Percentiles rank a stretch among this genome's conserved stretches.
Evolutionary conservation across 2,797 vertebrate species (phyloP).

Genomic region (Iguana delicatissima): DNA sequence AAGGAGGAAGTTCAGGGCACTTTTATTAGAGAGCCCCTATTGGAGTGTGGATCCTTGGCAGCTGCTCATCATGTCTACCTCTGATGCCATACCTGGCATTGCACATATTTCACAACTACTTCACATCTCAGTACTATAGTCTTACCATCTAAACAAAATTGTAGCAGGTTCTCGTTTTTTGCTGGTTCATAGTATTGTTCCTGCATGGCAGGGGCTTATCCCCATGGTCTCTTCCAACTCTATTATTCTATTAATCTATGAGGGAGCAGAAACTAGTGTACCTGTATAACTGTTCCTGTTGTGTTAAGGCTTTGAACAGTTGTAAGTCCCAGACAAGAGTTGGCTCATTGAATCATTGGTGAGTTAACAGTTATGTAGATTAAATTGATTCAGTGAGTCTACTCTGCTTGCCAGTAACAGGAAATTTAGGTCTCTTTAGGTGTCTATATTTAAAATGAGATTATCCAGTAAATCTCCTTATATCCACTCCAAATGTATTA

Average conservation of each 20-base stretch:
- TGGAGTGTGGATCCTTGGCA: neutral
- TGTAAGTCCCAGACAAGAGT: too few species aligned
- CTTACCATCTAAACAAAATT: neutral
- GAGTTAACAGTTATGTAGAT: too few species aligned
- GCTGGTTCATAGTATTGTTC: conserved; percentile 44
- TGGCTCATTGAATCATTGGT: neutral
- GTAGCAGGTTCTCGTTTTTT: conserved; percentile 30
- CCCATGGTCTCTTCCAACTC: too few species aligned
- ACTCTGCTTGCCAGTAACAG: too few species aligned
- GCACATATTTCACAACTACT: neutral
- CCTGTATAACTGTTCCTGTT: neutral
- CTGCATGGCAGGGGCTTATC: too few species aligned
- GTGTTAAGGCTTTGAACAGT: conserved; percentile 45
- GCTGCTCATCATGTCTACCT: neutral
- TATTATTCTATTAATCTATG: neutral
- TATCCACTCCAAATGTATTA: conserved; percentile 24
- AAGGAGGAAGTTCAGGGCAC: neutral
- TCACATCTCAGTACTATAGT: neutral
- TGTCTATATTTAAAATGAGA: conserved; percentile 35
- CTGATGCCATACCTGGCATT: neutral
- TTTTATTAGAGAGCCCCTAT: neutral
- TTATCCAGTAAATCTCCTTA: conserved; percentile 45
- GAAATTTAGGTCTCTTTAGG: too few species aligned
- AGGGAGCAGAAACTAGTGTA: neutral
- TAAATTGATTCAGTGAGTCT: too few species aligned